Evolutionary conservation across 2,888 invertebrate species (phyloP).

Genomic region (Hylaea fasciaria): DNA sequence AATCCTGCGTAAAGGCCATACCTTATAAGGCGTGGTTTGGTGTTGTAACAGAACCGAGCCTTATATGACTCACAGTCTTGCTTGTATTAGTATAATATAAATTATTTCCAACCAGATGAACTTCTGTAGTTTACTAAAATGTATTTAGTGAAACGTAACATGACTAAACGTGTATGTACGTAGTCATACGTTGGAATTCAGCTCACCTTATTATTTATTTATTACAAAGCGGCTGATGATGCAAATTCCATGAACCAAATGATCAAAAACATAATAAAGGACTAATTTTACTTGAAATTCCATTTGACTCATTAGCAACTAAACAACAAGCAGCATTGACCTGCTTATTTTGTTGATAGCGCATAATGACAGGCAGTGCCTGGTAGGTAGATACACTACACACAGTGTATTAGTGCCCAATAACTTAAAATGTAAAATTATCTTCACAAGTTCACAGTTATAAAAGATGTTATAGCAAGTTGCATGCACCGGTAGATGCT

Average conservation of each 20-base stretch:
- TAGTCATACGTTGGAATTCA: not conserved
- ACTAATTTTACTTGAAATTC: conserved; percentile 7
- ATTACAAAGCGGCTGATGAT: conserved; percentile 17
- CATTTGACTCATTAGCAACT: conserved; percentile 19
- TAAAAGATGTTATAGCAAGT: conserved; percentile 24
- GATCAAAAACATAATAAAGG: not conserved
- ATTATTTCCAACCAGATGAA: conserved; percentile 72
- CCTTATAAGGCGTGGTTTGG: conserved; percentile 75
- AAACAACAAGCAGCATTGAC: conserved; percentile 40
- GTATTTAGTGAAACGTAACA: conserved; percentile 38
- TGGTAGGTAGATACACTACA: no score
- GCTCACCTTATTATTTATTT: conserved; percentile 6
- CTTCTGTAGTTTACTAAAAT: conserved; percentile 66
- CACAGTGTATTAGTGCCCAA: not conserved
- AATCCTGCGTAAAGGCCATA: conserved; percentile 74
- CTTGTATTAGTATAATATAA: conserved; percentile 72
- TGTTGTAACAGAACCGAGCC: conserved; percentile 72
- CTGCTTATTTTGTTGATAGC: conserved; percentile 42
- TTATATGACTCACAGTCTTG: conserved; percentile 75
- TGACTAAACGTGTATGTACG: conserved; percentile 39
- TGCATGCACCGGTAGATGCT: conserved; percentile 30
- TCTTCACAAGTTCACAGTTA: conserved; percentile 22
- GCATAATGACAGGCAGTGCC: conserved; percentile 8
- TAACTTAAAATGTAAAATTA: not conserved
- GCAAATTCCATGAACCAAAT: conserved; percentile 14